A percentile compares a stretch with the other conserved stretches of the same genome.
These are phyloP conservation scores for Vesta saturnalis DNA, from an alignment of 2,888 invertebrate genomes.

Conservation along the genomic window DNA sequence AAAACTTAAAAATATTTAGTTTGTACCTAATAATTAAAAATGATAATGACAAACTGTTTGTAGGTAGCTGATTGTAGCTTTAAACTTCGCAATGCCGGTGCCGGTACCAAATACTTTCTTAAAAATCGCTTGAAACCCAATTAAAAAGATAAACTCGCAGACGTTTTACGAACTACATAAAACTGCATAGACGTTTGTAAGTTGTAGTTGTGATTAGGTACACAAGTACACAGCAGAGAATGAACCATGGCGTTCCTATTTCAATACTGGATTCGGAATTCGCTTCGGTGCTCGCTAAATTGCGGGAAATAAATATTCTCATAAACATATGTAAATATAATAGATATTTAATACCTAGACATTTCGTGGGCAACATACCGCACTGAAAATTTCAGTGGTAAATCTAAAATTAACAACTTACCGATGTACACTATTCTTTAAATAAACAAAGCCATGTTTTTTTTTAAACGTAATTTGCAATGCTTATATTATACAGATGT, in stretches of 20 bases:
- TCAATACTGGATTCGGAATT: too few relatives aligned
- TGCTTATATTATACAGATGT: background rate
- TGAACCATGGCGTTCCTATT: too few relatives aligned
- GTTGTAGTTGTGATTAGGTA: too few relatives aligned
- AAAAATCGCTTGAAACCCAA: background rate
- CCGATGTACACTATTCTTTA: background rate
- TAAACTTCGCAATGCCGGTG: background rate
- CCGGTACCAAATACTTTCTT: background rate
- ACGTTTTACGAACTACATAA: background rate
- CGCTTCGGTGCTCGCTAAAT: too few relatives aligned
- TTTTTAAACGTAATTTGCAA: background rate
- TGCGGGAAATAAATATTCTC: background rate
- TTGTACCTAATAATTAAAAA: too few relatives aligned
- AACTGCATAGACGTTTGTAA: too few relatives aligned
- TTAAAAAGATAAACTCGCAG: background rate
- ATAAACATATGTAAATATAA: background rate
- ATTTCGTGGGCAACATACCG: too few relatives aligned
- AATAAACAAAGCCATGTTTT: too few relatives aligned
- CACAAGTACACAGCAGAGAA: background rate
- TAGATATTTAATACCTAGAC: too few relatives aligned
- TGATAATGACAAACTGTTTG: too few relatives aligned
- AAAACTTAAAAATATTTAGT: too few relatives aligned
- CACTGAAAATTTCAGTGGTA: too few relatives aligned
- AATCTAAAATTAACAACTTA: background rate
- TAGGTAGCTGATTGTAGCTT: background rate